Conservation (phyloP, 1,140 invertebrate species). For the Battus philenor region DNA sequence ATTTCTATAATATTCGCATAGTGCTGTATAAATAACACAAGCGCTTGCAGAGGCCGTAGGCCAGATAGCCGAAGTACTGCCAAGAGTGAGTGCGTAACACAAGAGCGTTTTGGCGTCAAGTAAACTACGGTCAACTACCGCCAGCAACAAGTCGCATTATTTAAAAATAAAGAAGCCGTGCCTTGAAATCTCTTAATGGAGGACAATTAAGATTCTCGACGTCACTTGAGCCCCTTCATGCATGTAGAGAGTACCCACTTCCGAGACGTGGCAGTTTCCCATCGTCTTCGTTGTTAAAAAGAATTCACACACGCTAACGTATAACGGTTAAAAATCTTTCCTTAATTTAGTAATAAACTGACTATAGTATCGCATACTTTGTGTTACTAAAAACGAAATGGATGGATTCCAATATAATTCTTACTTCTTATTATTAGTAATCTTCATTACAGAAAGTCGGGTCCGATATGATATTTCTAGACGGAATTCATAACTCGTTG, state of each 20-base stretch:
- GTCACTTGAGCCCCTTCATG: constrained; percentile 40
- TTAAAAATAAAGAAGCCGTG: constrained; percentile 57
- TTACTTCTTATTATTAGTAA: too few relatives aligned
- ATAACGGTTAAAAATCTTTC: too few relatives aligned
- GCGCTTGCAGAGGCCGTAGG: constrained; percentile 21
- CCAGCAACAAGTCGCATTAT: constrained; percentile 57
- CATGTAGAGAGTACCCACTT: constrained; percentile 37
- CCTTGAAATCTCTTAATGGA: constrained; percentile 56
- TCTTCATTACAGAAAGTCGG: too few relatives aligned
- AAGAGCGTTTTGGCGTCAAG: constrained; percentile 25
- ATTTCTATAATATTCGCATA: constrained; percentile 13
- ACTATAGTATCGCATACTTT: too few relatives aligned
- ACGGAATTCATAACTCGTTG: too few relatives aligned
- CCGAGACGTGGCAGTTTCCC: constrained; percentile 52
- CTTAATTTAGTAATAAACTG: too few relatives aligned
- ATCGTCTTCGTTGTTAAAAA: constrained; percentile 44
- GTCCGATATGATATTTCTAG: too few relatives aligned
- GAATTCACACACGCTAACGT: constrained; percentile 46
- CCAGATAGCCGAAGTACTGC: constrained; percentile 35
- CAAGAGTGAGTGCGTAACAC: constrained; percentile 30
- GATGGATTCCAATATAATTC: too few relatives aligned
- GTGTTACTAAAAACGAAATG: too few relatives aligned
- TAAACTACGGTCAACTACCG: constrained; percentile 35
- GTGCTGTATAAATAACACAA: constrained; percentile 16
- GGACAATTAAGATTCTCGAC: constrained; percentile 65